phyloP scores from a whole-genome alignment of 2,888 invertebrate species.

The Morpho deidamia region DNA sequence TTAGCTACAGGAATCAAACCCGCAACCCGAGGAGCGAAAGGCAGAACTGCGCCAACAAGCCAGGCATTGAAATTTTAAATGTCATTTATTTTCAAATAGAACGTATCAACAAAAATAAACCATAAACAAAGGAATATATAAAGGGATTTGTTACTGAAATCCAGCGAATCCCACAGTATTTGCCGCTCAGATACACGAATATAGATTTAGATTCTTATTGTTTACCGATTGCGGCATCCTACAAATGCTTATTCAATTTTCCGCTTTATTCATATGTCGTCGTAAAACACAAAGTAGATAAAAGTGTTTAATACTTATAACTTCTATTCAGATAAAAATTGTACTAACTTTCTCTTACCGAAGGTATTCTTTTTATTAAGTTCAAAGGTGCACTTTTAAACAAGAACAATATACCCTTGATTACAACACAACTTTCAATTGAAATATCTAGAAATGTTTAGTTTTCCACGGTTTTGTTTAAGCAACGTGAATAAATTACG shows the following conservation, averaged over 20 bases:
- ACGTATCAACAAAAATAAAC: background rate
- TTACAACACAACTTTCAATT: too few species aligned
- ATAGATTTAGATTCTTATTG: slow-evolving; percentile 18
- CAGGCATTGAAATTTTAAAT: too few species aligned
- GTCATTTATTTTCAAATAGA: background rate
- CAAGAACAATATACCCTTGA: too few species aligned
- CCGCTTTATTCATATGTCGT: background rate
- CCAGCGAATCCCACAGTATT: slow-evolving; percentile 20
- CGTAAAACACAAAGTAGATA: background rate
- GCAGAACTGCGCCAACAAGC: too few species aligned
- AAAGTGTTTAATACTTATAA: slow-evolving; percentile 1
- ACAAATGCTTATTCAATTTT: slow-evolving; percentile 7
- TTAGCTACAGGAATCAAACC: too few species aligned
- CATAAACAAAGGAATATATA: slow-evolving; percentile 15
- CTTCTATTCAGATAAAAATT: background rate
- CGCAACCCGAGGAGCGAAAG: too few species aligned
- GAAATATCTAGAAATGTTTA: too few species aligned
- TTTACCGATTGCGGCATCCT: slow-evolving; percentile 6
- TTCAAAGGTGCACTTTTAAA: too few species aligned
- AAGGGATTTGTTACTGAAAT: slow-evolving; percentile 21
- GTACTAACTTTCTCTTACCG: too few species aligned
- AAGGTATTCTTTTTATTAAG: too few species aligned
- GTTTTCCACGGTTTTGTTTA: too few species aligned
- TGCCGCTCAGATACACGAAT: slow-evolving; percentile 15
- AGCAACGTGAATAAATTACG: too few species aligned